These are phyloP conservation scores for Campopleginae sp. DNA, from an alignment of 2,888 invertebrate genomes.

Conservation along the genomic window DNA sequence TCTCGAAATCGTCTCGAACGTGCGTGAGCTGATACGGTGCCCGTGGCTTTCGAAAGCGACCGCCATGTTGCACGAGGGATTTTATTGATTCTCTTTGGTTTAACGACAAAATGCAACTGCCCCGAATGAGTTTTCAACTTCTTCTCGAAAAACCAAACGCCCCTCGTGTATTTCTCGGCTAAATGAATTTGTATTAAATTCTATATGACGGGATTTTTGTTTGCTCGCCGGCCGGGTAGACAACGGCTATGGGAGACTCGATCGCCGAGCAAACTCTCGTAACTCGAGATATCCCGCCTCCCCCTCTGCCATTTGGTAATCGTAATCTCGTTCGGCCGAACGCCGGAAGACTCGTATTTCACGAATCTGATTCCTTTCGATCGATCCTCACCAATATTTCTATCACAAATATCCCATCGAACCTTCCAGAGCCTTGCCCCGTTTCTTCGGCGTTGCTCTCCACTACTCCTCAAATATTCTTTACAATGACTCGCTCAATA, in stretches of 20 bases:
- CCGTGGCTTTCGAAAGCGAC: constrained; percentile 77
- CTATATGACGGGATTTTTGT: constrained; percentile 15
- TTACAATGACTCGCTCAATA: constrained; percentile 67
- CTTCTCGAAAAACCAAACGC: not conserved
- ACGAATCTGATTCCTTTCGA: constrained; percentile 48
- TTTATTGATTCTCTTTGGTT: constrained; percentile 84
- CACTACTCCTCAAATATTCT: not conserved
- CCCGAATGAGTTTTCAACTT: constrained; percentile 37
- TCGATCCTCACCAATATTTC: constrained; percentile 34
- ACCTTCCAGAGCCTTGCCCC: not conserved
- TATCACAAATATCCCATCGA: not conserved
- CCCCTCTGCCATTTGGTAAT: constrained; percentile 17
- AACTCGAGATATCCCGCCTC: constrained; percentile 59
- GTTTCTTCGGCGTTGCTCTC: not conserved
- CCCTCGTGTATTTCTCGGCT: not conserved
- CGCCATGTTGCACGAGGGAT: constrained; percentile 82
- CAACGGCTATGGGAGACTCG: not conserved
- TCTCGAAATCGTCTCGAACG: constrained; percentile 2
- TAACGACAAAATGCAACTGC: constrained; percentile 73
- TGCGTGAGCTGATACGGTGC: constrained; percentile 63
- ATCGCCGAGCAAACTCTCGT: constrained; percentile 47
- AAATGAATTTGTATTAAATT: not conserved
- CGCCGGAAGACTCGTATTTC: constrained; percentile 53
- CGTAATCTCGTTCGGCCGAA: constrained; percentile 39
- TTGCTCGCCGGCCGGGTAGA: constrained; percentile 46